Evolutionary conservation across 1,140 invertebrate genomes (phyloP).

Genomic region (Drosophila truncata): DNA sequence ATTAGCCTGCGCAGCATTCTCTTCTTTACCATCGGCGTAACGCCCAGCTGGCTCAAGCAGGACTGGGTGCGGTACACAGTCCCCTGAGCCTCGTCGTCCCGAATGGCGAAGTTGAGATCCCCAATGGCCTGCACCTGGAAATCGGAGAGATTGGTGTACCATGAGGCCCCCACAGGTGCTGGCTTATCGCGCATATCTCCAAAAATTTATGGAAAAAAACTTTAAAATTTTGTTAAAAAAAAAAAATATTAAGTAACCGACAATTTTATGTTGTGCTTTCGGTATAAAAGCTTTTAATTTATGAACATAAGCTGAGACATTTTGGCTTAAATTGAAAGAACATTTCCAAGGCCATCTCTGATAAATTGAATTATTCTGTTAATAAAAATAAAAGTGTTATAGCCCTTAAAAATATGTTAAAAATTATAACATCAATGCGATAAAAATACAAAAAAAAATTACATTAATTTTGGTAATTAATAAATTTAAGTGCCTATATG

Average conservation of each 20-base stretch:
- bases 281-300: not conserved
- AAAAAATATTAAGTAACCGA: not conserved
- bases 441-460: too few species aligned
- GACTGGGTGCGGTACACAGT: constrained; percentile 15
- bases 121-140: constrained; percentile 24
- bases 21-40: constrained; percentile 28
- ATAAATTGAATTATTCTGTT: too few species aligned
- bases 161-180: constrained; percentile 11
- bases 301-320: not conserved
- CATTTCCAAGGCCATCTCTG: not conserved
- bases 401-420: too few species aligned
- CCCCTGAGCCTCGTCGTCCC: constrained; percentile 33
- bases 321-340: not conserved
- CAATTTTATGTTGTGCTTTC: constrained; percentile 2
- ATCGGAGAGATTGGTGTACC: constrained; percentile 41
- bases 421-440: too few species aligned
- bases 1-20: constrained; percentile 11
- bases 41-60: constrained; percentile 26
- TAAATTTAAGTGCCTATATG: too few species aligned
- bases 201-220: constrained; percentile 1
- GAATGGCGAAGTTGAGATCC: constrained; percentile 11
- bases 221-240: constrained; percentile 17
- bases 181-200: not conserved
- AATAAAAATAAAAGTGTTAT: too few species aligned
- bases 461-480: too few species aligned